phyloP scores from a whole-genome alignment of 53 echinoderm and acorn worm species.

The Arbacia lixula region DNA sequence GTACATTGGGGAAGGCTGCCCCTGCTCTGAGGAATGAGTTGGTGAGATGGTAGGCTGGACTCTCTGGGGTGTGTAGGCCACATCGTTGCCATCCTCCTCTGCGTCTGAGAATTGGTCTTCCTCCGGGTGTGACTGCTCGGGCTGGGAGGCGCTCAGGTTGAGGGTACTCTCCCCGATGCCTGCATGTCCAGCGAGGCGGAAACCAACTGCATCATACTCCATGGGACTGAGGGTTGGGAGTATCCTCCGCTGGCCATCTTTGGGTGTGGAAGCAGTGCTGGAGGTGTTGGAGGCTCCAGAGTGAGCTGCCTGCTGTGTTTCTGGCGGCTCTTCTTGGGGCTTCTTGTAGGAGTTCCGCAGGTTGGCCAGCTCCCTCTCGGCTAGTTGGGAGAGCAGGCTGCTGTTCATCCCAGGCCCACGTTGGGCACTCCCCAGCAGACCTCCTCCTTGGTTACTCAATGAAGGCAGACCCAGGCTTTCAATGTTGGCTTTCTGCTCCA shows the following conservation, averaged over 20 bases:
- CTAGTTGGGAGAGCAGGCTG: constrained; percentile 76
- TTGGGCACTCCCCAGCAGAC: constrained; percentile 25
- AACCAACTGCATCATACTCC: constrained; percentile 93
- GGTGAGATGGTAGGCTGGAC: constrained; percentile 49
- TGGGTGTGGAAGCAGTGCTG: constrained; percentile 76
- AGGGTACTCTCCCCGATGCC: constrained; percentile 80
- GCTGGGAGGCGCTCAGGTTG: constrained; percentile 68
- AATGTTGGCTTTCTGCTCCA: constrained; percentile 45
- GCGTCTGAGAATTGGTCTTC: constrained; percentile 99
- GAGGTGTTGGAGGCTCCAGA: constrained; percentile 75
- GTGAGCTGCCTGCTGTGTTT: constrained; percentile 68
- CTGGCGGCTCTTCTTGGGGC: constrained; percentile 76
- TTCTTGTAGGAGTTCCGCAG: constrained; percentile 81
- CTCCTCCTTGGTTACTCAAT: constrained; percentile 24
- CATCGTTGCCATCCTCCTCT: constrained; percentile 82
- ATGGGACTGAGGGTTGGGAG: constrained; percentile 88
- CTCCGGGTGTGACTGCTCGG: constrained; percentile 71
- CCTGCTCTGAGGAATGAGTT: constrained; percentile 46
- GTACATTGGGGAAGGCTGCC: constrained; percentile 37
- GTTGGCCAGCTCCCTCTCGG: constrained; percentile 76
- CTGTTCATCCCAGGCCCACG: constrained; percentile 78
- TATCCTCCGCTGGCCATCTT: constrained; percentile 68
- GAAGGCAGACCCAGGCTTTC: constrained; percentile 17
- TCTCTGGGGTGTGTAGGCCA: constrained; percentile 28
- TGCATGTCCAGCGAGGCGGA: constrained; percentile 88